These are phyloP conservation scores for Pristionchus mayeri DNA, from an alignment of 2,888 invertebrate genomes.

Conservation along the genomic window DNA sequence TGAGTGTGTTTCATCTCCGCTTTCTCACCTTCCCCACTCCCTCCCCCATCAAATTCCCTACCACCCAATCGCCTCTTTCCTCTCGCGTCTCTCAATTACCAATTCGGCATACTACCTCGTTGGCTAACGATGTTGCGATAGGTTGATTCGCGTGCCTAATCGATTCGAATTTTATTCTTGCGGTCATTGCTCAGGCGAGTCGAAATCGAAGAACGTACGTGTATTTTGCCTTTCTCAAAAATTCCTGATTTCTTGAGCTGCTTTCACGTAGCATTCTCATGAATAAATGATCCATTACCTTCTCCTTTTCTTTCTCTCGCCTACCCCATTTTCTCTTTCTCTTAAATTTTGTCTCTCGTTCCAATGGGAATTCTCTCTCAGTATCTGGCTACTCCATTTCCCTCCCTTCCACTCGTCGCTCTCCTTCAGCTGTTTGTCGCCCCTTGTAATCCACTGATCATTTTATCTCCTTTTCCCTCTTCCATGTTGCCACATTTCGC, in stretches of 20 bases:
- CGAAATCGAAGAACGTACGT: too few species aligned
- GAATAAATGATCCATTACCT: slow-evolving; percentile 20
- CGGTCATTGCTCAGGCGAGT: too few species aligned
- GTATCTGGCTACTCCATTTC: slow-evolving; percentile 27
- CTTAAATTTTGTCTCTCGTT: slow-evolving; percentile 23
- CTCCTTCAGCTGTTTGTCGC: slow-evolving; percentile 11
- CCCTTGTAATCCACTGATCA: neutral
- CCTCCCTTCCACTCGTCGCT: slow-evolving; percentile 5
- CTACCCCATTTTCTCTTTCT: neutral
- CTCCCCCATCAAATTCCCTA: neutral
- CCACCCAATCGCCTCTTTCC: neutral
- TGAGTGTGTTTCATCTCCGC: slow-evolving; percentile 12
- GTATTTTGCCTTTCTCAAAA: too few species aligned
- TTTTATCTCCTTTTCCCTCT: neutral
- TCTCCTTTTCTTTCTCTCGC: too few species aligned
- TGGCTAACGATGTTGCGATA: too few species aligned
- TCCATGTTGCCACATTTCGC: neutral
- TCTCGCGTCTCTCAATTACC: too few species aligned
- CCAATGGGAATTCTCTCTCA: neutral
- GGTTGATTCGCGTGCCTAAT: too few species aligned
- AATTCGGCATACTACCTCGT: neutral
- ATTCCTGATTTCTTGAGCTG: too few species aligned
- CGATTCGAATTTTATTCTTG: too few species aligned
- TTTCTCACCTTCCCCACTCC: slow-evolving; percentile 8
- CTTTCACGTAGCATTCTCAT: too few species aligned